These are phyloP conservation scores for Hypocryptadius cinnamomeus DNA, from an alignment of 2,113 vertebrate genomes.

Conservation along the genomic window DNA sequence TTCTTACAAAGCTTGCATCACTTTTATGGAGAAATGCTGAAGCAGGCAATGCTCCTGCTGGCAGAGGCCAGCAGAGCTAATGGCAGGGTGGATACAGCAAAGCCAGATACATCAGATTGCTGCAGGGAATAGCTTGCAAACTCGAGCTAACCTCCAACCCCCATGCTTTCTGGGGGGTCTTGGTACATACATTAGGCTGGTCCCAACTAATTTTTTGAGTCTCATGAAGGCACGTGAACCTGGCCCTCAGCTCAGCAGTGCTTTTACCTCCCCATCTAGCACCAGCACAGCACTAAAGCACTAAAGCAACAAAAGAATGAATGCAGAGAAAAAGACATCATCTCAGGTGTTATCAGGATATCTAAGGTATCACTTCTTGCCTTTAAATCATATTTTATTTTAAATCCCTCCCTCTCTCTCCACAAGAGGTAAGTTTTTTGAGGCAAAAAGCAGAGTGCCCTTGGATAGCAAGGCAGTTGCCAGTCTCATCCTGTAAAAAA, in stretches of 20 bases:
- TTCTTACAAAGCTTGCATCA: neutral
- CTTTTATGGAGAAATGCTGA: neutral
- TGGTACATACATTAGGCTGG: neutral
- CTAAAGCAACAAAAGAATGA: neutral
- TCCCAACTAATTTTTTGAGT: neutral
- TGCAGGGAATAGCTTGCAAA: neutral
- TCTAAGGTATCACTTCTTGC: neutral
- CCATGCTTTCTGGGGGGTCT: neutral
- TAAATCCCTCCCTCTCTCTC: neutral
- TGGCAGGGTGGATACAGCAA: neutral
- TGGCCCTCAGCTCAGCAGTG: neutral
- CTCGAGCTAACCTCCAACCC: neutral
- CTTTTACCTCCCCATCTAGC: neutral
- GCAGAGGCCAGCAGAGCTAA: fast-evolving
- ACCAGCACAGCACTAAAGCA: neutral
- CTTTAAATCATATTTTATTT: neutral
- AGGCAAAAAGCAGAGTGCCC: neutral
- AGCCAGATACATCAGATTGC: neutral
- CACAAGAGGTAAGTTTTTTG: neutral
- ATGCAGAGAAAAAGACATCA: fast-evolving
- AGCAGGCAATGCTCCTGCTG: neutral
- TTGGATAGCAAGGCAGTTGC: neutral
- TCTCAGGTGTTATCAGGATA: neutral
- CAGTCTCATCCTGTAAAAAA: neutral
- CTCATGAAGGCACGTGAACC: fast-evolving